Evolutionary conservation across 2,888 invertebrate species (phyloP).

Genomic region (Sipunculus nudus): DNA sequence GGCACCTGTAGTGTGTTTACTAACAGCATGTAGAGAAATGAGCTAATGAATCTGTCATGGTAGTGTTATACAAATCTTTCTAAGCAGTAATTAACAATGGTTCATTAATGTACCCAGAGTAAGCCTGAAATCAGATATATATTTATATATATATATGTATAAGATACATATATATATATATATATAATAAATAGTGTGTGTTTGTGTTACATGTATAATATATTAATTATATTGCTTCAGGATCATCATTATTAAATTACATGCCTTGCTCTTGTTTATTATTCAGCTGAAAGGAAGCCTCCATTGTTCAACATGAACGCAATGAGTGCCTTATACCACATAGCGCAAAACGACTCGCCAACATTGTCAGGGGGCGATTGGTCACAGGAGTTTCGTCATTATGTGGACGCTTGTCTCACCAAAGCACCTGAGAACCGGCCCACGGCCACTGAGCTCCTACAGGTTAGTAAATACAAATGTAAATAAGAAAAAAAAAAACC

Average conservation of each 20-base stretch:
- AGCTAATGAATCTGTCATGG: too few relatives aligned
- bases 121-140: too few relatives aligned
- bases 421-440: constrained; percentile 92
- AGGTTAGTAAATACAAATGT: constrained; percentile 47
- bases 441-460: constrained; percentile 82
- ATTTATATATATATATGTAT: too few relatives aligned
- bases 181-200: too few relatives aligned
- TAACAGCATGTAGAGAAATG: too few relatives aligned
- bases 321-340: constrained; percentile 99
- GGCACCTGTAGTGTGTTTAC: too few relatives aligned
- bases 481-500: neutral
- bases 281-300: constrained; percentile 88
- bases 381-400: constrained; percentile 87
- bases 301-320: constrained; percentile 99
- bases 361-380: constrained; percentile 71
- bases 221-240: neutral
- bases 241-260: constrained; percentile 6
- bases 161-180: too few relatives aligned
- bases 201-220: neutral
- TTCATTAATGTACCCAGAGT: too few relatives aligned
- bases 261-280: neutral
- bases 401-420: constrained; percentile 93
- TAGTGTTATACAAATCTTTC: too few relatives aligned
- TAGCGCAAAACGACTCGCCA: constrained; percentile 99
- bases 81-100: too few relatives aligned